Conservation (phyloP, 2,113 vertebrate species). For the Phocoena sinus region DNA sequence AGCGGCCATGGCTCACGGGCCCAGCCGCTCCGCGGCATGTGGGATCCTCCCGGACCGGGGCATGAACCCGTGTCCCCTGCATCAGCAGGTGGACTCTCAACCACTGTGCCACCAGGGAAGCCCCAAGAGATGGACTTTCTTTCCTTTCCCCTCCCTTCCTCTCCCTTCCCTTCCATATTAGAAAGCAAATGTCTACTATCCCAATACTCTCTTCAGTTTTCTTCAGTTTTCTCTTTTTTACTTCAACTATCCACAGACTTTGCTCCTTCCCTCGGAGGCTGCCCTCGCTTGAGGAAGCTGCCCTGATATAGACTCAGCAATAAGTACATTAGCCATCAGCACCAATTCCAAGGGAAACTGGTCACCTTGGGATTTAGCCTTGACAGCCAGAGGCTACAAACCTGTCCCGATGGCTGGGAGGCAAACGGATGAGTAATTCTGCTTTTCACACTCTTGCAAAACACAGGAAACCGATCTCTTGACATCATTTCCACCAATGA, state of each 20-base stretch:
- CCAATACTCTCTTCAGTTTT: not conserved
- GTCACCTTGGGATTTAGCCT: not conserved
- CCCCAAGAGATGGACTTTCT: not conserved
- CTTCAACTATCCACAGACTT: not conserved
- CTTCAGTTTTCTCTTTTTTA: not conserved
- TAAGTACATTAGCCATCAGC: not conserved
- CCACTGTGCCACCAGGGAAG: no score
- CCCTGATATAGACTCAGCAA: not conserved
- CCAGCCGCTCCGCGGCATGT: no score
- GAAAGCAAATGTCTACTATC: not conserved
- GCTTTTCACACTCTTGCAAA: slow-evolving; percentile 82
- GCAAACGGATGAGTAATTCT: slow-evolving; percentile 81
- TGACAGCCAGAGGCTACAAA: slow-evolving; percentile 64
- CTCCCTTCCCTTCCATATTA: not conserved
- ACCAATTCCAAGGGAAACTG: not conserved
- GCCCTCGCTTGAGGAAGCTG: not conserved
- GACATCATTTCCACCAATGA: slow-evolving; percentile 73
- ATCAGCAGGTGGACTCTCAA: no score
- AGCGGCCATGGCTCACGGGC: no score
- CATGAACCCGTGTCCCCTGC: no score
- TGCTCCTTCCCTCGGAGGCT: not conserved
- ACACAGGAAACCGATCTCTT: slow-evolving; percentile 74
- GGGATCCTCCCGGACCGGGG: no score
- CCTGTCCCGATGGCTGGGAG: slow-evolving; percentile 95
- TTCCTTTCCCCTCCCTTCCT: not conserved